phyloP scores from a whole-genome alignment of 2,888 invertebrate species.

The Hemithea aestivaria region DNA sequence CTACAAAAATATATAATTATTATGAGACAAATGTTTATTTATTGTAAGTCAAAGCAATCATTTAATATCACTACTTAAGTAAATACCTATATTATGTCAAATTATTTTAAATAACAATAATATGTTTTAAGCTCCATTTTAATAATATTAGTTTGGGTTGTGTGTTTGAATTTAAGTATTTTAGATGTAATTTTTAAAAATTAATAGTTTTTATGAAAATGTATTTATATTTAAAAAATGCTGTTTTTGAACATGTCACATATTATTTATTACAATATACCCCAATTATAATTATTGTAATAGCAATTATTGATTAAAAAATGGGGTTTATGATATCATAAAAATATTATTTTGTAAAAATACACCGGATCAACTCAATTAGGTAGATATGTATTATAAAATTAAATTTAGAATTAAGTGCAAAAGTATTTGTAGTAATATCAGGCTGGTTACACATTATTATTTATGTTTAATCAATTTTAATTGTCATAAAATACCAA shows the following conservation, averaged over 20 bases:
- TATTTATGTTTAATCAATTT: neutral
- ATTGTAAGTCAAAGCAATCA: conserved; percentile 41
- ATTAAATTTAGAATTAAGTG: conserved; percentile 43
- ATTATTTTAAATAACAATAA: conserved; percentile 52
- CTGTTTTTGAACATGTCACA: too few species aligned
- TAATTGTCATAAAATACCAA: too few species aligned
- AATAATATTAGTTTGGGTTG: conserved; percentile 51
- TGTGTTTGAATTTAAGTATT: conserved; percentile 35
- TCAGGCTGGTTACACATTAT: conserved; percentile 32
- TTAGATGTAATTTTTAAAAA: conserved; percentile 32
- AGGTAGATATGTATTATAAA: conserved; percentile 29
- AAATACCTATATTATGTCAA: conserved; percentile 44
- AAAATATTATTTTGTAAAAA: conserved; percentile 13
- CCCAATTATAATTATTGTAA: too few species aligned
- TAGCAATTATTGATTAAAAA: too few species aligned
- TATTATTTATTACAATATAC: too few species aligned
- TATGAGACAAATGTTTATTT: too few species aligned
- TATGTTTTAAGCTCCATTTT: conserved; percentile 23
- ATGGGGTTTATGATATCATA: too few species aligned
- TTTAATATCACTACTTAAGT: conserved; percentile 55
- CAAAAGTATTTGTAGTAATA: conserved; percentile 39
- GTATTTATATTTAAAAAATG: conserved; percentile 30
- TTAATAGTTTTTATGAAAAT: conserved; percentile 24
- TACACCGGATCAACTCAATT: conserved; percentile 11
- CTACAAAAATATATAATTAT: too few species aligned